These are phyloP conservation scores for Agonum fuliginosum DNA, from an alignment of 2,888 invertebrate species.

Conservation along the genomic window DNA sequence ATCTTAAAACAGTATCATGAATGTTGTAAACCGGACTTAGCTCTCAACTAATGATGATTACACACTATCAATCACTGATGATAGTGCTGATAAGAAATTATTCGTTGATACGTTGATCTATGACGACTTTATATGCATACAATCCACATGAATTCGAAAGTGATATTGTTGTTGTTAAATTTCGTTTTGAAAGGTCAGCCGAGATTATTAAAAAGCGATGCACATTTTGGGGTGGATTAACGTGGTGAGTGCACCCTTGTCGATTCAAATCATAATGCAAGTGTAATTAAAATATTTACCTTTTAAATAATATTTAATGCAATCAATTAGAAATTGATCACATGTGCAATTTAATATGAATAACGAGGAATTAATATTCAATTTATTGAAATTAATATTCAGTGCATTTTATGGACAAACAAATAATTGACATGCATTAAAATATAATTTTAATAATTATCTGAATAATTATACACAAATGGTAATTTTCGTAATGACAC, in stretches of 20 bases:
- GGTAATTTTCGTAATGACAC: slow-evolving; percentile 9
- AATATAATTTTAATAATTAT: slow-evolving; percentile 33
- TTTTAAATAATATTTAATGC: slow-evolving; percentile 41
- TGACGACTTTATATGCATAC: slow-evolving; percentile 30
- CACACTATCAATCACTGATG: slow-evolving; percentile 42
- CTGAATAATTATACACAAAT: slow-evolving; percentile 25
- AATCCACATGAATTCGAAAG: neutral
- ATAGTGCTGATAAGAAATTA: slow-evolving; percentile 16
- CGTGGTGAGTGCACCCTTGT: slow-evolving; percentile 32
- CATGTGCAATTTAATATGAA: slow-evolving; percentile 40
- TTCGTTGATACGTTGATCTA: slow-evolving; percentile 18
- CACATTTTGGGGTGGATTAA: slow-evolving; percentile 23
- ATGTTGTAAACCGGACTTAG: slow-evolving; percentile 2
- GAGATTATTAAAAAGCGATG: slow-evolving; percentile 24
- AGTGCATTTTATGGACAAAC: slow-evolving; percentile 34
- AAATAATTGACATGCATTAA: slow-evolving; percentile 39
- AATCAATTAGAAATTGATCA: slow-evolving; percentile 37
- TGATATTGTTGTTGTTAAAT: too few species aligned
- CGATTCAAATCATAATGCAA: slow-evolving; percentile 18
- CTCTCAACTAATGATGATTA: slow-evolving; percentile 39
- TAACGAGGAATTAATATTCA: slow-evolving; percentile 38
- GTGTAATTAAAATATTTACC: slow-evolving; percentile 40
- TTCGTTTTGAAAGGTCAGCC: neutral
- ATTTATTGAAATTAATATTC: slow-evolving; percentile 45
- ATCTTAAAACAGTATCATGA: too few species aligned